A percentile compares a stretch with the other conserved stretches of the same genome.
Conservation (phyloP, 2,888 invertebrate genomes). For the Siphonodentalium dalli region DNA sequence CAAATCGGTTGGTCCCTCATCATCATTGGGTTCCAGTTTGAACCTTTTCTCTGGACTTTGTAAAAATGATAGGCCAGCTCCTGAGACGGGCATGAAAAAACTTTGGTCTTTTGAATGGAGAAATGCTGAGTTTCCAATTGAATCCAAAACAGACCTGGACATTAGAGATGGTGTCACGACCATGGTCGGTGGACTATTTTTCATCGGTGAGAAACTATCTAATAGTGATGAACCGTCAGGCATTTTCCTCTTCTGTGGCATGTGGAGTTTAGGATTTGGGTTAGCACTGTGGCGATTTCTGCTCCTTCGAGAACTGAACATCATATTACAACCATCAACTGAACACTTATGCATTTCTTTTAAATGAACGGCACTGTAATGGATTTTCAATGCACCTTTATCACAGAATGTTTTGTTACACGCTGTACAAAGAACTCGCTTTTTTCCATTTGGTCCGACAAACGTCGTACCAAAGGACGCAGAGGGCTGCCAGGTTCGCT, state of each 20-base stretch:
- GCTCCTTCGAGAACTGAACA: constrained; percentile 96
- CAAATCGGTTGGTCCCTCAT: constrained; percentile 41
- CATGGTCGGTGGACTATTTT: constrained; percentile 37
- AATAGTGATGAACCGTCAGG: constrained; percentile 68
- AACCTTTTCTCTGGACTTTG: constrained; percentile 49
- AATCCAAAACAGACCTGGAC: constrained; percentile 31
- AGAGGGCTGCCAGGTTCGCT: constrained; percentile 66
- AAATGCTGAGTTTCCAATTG: constrained; percentile 39
- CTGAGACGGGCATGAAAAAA: constrained; percentile 47
- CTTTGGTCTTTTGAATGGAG: constrained; percentile 35
- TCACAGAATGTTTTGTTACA: constrained; percentile 99
- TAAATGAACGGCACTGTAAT: constrained; percentile 97
- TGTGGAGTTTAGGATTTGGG: constrained; percentile 97
- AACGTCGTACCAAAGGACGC: constrained; percentile 59
- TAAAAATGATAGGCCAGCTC: constrained; percentile 46
- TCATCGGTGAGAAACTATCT: constrained; percentile 37
- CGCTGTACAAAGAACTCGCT: constrained; percentile 96
- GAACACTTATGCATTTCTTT: constrained; percentile 99
- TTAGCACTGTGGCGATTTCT: constrained; percentile 97
- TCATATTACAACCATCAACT: constrained; percentile 98
- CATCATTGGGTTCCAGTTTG: constrained; percentile 41
- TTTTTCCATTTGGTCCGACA: constrained; percentile 72
- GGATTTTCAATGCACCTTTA: constrained; percentile 98
- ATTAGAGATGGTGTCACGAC: constrained; percentile 36
- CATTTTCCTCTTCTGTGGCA: constrained; percentile 86